Evolutionary conservation across 1,140 invertebrate species (phyloP).

Genomic region (Lutraria rhynchaena): DNA sequence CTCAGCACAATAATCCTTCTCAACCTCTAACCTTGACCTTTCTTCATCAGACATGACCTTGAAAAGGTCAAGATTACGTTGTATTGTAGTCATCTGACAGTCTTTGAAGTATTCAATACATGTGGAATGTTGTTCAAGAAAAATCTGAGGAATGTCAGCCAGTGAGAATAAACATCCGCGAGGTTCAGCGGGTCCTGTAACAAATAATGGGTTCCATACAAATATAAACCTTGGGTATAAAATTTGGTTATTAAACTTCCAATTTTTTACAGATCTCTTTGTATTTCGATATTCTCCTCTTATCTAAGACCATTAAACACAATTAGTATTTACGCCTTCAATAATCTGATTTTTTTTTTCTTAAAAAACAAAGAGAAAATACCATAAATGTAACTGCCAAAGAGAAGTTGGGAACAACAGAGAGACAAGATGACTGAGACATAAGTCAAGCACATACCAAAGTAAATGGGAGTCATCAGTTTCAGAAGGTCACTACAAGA

Average conservation of each 20-base stretch:
- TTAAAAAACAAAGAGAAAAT: no score
- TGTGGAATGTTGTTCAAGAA: conserved; percentile 34
- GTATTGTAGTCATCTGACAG: conserved; percentile 44
- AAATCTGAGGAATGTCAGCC: conserved; percentile 12
- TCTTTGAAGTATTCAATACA: conserved; percentile 39
- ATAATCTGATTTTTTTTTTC: no score
- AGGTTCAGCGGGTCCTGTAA: conserved; percentile 24
- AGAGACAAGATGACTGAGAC: neutral
- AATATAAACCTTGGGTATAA: no score
- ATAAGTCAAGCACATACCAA: conserved; percentile 20
- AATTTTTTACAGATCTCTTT: no score
- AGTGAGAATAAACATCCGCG: conserved; percentile 30
- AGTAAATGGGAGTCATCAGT: conserved; percentile 8
- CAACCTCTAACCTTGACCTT: conserved; percentile 30
- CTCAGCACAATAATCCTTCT: conserved; percentile 46
- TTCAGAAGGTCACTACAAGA: neutral
- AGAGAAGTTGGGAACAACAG: neutral
- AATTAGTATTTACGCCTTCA: no score
- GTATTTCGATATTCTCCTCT: no score
- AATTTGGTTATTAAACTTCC: no score
- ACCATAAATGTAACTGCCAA: neutral
- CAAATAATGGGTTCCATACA: no score
- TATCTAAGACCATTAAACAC: no score
- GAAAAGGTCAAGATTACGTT: conserved; percentile 58
- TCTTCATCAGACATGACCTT: conserved; percentile 14